Conservation (phyloP, 1,140 invertebrate genomes). For the Drosophila tropicalis region DNA sequence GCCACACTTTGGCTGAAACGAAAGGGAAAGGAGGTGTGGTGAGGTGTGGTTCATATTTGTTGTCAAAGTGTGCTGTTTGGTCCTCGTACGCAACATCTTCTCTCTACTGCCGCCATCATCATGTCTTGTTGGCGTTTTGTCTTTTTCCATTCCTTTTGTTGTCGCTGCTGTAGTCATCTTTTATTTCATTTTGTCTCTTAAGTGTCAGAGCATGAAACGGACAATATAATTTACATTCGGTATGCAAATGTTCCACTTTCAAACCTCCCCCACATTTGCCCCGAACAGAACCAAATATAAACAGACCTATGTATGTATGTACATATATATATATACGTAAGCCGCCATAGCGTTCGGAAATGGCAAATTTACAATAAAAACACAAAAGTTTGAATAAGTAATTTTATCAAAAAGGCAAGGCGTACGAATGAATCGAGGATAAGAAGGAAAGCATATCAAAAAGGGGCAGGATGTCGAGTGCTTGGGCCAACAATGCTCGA, state of each 20-base stretch:
- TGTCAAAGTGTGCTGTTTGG: constrained; percentile 18
- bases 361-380: constrained; percentile 69
- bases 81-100: constrained; percentile 45
- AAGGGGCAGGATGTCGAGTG: background rate
- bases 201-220: constrained; percentile 74
- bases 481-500: background rate
- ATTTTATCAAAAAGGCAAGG: constrained; percentile 39
- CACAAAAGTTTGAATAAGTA: constrained; percentile 64
- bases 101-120: constrained; percentile 25
- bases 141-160: constrained; percentile 60
- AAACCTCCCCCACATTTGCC: background rate
- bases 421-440: background rate
- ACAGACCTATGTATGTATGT: constrained; percentile 11
- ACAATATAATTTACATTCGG: constrained; percentile 77
- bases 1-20: constrained; percentile 7
- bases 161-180: constrained; percentile 59
- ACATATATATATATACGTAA: constrained; percentile 42
- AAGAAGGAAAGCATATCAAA: background rate
- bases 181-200: constrained; percentile 75
- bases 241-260: constrained; percentile 61
- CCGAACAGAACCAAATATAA: constrained; percentile 14
- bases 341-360: constrained; percentile 52
- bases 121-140: constrained; percentile 23
- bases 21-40: background rate
- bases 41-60: constrained; percentile 5